Conservation (phyloP, 2,888 invertebrate species). For the Scotopteryx bipunctaria region DNA sequence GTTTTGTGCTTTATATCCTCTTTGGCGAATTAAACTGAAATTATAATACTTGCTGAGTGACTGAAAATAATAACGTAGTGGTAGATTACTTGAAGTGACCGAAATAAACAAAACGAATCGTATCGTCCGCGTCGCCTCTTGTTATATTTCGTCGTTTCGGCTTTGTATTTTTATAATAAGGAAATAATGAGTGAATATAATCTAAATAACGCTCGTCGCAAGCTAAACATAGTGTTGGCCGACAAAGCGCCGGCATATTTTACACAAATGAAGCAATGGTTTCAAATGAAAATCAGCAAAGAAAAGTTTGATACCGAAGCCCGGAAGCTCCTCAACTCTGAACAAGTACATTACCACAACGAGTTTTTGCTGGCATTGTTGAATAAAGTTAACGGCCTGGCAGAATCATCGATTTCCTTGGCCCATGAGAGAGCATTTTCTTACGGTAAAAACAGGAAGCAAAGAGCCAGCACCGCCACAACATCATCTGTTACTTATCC, state of each 20-base stretch:
- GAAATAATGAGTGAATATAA: background rate
- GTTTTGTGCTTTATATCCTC: too few relatives aligned
- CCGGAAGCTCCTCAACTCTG: slow-evolving; percentile 87
- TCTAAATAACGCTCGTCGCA: slow-evolving; percentile 84
- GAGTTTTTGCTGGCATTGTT: slow-evolving; percentile 91
- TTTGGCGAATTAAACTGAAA: too few relatives aligned
- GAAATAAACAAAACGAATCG: too few relatives aligned
- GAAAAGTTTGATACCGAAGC: slow-evolving; percentile 93
- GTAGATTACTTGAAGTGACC: too few relatives aligned
- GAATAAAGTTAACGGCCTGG: slow-evolving; percentile 86
- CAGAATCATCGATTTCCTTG: slow-evolving; percentile 69
- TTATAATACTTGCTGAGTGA: too few relatives aligned
- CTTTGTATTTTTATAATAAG: too few relatives aligned
- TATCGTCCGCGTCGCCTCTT: too few relatives aligned
- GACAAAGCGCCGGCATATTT: slow-evolving; percentile 88
- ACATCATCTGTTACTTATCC: slow-evolving; percentile 41
- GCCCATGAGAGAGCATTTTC: slow-evolving; percentile 71
- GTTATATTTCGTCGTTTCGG: too few relatives aligned
- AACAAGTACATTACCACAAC: slow-evolving; percentile 92
- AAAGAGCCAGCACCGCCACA: slow-evolving; percentile 75
- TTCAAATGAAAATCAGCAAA: slow-evolving; percentile 88
- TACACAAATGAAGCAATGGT: slow-evolving; percentile 89
- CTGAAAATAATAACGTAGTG: too few relatives aligned
- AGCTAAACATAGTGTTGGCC: slow-evolving; percentile 84
- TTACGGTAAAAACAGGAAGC: slow-evolving; percentile 62